Conservation (phyloP, 2,113 vertebrate species). For the Callopanchax toddi region DNA sequence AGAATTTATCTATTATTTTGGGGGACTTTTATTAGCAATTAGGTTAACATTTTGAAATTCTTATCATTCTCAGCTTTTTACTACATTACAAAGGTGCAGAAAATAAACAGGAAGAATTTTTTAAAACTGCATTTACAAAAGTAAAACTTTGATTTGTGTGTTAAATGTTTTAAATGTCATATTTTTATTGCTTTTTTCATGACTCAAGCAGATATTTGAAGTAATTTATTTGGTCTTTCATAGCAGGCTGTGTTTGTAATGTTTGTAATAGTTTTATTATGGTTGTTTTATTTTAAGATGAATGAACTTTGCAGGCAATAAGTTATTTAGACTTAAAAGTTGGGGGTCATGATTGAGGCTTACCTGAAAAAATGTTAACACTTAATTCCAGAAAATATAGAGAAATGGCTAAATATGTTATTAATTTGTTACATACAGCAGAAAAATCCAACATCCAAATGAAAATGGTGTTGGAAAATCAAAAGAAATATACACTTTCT, state of each 20-base stretch:
- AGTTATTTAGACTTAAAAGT: conserved; percentile 9
- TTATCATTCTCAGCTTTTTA: conserved; percentile 9
- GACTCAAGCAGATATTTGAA: neutral
- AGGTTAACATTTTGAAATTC: conserved; percentile 28
- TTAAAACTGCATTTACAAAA: neutral
- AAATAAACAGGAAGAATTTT: conserved; percentile 1
- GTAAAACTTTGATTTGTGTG: accelerated
- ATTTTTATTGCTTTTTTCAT: neutral
- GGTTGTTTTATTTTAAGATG: neutral
- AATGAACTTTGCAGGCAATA: conserved; percentile 2
- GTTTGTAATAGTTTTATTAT: neutral
- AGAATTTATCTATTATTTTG: conserved; percentile 14
- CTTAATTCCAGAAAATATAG: conserved; percentile 27
- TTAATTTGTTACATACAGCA: no score
- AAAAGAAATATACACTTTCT: conserved; percentile 43
- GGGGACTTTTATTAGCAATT: conserved; percentile 15
- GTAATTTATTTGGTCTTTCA: neutral
- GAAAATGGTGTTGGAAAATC: conserved; percentile 43
- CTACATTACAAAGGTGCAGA: neutral
- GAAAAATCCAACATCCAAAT: conserved; percentile 41
- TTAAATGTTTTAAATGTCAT: neutral
- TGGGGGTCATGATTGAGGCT: neutral
- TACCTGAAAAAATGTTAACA: conserved; percentile 34
- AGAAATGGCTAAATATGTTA: no score
- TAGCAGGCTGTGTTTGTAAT: neutral